Conservation (phyloP, 2,888 invertebrate genomes). For the Exocentrus adspersus region DNA sequence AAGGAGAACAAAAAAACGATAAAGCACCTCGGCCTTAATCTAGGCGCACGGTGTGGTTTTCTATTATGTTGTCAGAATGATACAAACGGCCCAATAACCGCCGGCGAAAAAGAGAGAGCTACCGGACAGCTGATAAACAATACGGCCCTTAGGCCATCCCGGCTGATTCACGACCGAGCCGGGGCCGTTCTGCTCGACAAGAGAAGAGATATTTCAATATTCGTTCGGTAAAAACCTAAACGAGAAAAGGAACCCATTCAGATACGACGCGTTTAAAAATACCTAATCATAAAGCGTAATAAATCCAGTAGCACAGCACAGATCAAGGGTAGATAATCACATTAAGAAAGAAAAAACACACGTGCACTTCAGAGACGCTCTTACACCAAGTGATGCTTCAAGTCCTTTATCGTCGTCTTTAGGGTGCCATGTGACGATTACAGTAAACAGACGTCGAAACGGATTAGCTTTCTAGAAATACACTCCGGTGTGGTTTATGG, state of each 20-base stretch:
- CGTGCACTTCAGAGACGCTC: constrained; percentile 22
- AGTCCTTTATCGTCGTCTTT: constrained; percentile 56
- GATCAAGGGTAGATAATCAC: constrained; percentile 13
- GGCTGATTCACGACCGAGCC: constrained; percentile 50
- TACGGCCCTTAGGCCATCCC: constrained; percentile 52
- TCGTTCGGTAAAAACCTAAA: no score
- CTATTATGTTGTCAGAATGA: constrained; percentile 65
- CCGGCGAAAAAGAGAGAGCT: constrained; percentile 59
- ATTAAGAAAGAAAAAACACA: constrained; percentile 16
- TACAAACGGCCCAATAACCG: constrained; percentile 63
- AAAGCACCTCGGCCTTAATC: constrained; percentile 58
- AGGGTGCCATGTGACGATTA: constrained; percentile 57
- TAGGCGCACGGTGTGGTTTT: constrained; percentile 59
- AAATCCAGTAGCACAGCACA: constrained; percentile 28
- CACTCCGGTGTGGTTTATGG: constrained; percentile 35
- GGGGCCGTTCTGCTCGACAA: no score
- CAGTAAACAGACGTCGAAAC: constrained; percentile 54
- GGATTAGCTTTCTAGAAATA: constrained; percentile 35
- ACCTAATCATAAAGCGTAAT: constrained; percentile 20
- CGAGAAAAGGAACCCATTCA: constrained; percentile 32
- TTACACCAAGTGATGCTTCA: constrained; percentile 53
- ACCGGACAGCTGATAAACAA: constrained; percentile 62
- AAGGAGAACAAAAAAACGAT: constrained; percentile 52
- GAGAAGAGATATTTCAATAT: no score
- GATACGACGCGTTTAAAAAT: constrained; percentile 16